Evolutionary conservation across 2,888 invertebrate genomes (phyloP), one percentile per base, ranked within the genome.

Genomic region (Agrotis puta): DNA sequence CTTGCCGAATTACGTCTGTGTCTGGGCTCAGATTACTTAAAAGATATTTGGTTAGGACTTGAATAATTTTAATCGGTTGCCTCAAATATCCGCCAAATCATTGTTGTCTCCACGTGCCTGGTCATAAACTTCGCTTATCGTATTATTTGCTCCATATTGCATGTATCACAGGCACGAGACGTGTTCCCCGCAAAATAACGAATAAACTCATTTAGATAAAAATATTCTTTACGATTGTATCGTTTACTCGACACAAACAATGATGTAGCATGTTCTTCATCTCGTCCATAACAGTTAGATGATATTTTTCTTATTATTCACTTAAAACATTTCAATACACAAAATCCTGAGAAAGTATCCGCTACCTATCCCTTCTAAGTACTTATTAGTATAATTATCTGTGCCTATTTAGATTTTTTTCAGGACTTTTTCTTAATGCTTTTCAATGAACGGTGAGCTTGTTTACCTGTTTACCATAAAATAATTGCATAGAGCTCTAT

Each of bases 121-220:
- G 2, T 22, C 18, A 65, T 53, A 51, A 43, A 27, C 27, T 3
- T 20, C 2, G 0, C 20, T 14, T 51, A 68, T 27, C 22, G 3
- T 20, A 5, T 4, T 27, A 45, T 20, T 66, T 51, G 27, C 20
- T 45, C 20, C 11, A 27, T 20, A 64, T 39, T 24, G 24, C 13
- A 6, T 27, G 6, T 57, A 48, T 27, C 70, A 70, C 24, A n/a
- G 27, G 14, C 43, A n/a, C 27, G 7, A 27, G 43, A 27, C 22
- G 71, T 71, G 71, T 22, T 43, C 43, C 27, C 27, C n/a, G 14
- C 11, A 6, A 59, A 50, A 71, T 13, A 58, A 50, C 27, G 7
- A 70, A 70, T 50, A 70, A 43, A 70, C 4, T n/a, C 7, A 59
- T 70, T 50, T 20, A 58, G 57, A 27, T 70, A 70, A 56, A n/a